A percentile compares a stretch with the other conserved stretches of the same genome.
Conservation (phyloP, 2,888 invertebrate genomes). For the Drosophila gaucha region DNA sequence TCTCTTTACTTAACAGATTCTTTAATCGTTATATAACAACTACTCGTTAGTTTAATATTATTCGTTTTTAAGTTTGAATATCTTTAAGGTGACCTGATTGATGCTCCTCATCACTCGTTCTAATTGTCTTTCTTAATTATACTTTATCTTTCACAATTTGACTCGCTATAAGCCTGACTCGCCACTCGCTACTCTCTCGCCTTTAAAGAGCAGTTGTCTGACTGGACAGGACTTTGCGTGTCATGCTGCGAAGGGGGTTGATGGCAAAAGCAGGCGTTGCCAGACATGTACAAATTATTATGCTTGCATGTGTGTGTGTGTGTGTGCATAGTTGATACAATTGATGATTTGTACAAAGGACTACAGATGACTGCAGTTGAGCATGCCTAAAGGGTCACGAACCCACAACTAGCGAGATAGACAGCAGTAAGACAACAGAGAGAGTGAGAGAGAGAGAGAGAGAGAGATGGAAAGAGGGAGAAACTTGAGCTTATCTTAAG, state of each 20-base stretch:
- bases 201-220: not conserved
- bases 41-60: too few species aligned
- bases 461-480: not conserved
- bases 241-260: constrained; percentile 13
- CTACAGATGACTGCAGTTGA: constrained; percentile 17
- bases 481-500: constrained; percentile 41
- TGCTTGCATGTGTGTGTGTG: constrained; percentile 7
- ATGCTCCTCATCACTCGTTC: too few species aligned
- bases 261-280: constrained; percentile 27
- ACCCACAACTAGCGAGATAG: constrained; percentile 17
- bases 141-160: not conserved
- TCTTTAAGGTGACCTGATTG: too few species aligned
- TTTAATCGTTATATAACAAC: too few species aligned
- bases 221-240: constrained; percentile 25
- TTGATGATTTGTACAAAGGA: constrained; percentile 38
- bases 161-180: not conserved
- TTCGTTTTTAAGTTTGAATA: too few species aligned
- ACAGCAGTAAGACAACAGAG: too few species aligned
- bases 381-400: constrained; percentile 38
- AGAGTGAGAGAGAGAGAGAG: not conserved
- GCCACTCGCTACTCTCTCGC: not conserved
- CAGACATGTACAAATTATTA: constrained; percentile 35
- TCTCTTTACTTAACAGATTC: too few species aligned
- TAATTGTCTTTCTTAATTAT: too few species aligned
- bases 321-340: constrained; percentile 39